phyloP scores from a whole-genome alignment of 2,888 invertebrate species.

The Opisthograptis luteolata region DNA sequence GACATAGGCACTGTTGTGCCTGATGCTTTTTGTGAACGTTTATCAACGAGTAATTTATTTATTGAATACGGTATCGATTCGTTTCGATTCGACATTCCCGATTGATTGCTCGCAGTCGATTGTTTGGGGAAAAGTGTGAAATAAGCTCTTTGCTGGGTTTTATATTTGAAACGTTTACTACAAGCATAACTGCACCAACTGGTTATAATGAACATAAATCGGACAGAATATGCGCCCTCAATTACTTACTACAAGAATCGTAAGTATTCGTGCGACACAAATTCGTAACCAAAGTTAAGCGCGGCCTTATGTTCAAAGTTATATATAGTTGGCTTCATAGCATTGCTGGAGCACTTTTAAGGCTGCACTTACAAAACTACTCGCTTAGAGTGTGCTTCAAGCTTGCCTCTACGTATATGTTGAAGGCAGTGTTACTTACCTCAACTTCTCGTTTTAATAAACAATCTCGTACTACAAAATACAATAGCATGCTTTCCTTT shows the following conservation, averaged over 20 bases:
- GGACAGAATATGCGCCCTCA: too few relatives aligned
- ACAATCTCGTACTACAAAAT: background rate
- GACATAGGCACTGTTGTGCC: background rate
- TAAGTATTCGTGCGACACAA: too few relatives aligned
- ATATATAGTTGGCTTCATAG: too few relatives aligned
- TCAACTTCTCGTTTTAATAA: too few relatives aligned
- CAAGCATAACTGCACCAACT: too few relatives aligned
- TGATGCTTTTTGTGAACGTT: conserved; percentile 12
- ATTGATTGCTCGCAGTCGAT: conserved; percentile 4
- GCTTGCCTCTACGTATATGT: background rate
- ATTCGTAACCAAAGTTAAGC: too few relatives aligned
- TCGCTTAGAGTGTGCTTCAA: background rate
- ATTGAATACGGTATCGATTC: conserved; percentile 1
- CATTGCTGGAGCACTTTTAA: background rate
- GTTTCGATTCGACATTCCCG: conserved; percentile 2
- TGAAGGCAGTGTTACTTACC: background rate
- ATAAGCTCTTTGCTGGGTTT: background rate
- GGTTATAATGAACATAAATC: too few relatives aligned
- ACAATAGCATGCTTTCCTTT: too few relatives aligned
- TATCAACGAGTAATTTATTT: conserved; percentile 3
- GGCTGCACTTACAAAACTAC: background rate
- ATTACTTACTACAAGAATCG: too few relatives aligned
- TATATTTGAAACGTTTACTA: too few relatives aligned
- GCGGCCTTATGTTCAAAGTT: too few relatives aligned
- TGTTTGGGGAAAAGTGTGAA: background rate